Evolutionary conservation across 2,888 invertebrate genomes (phyloP).

Genomic region (Fabriciana adippe): DNA sequence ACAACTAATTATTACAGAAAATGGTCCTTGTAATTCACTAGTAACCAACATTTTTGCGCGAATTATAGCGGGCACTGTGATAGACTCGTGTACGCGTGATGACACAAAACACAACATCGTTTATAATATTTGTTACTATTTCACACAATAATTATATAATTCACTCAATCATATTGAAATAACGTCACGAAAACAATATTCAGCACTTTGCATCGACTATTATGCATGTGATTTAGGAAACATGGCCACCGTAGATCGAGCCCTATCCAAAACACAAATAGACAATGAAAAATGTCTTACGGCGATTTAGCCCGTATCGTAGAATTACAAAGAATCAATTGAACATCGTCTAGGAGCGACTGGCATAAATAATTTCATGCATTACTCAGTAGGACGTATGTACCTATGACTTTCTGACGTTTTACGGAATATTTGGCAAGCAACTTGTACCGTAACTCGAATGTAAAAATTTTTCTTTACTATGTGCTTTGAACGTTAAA

Average conservation of each 20-base stretch:
- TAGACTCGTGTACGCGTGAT: conserved; percentile 55
- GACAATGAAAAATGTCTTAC: conserved; percentile 69
- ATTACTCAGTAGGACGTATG: conserved; percentile 79
- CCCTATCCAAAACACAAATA: conserved; percentile 73
- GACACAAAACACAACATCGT: conserved; percentile 59
- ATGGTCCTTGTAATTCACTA: conserved; percentile 82
- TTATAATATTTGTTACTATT: conserved; percentile 53
- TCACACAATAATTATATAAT: conserved; percentile 71
- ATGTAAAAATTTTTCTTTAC: conserved; percentile 60
- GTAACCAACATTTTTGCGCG: conserved; percentile 76
- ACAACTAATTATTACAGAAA: conserved; percentile 63
- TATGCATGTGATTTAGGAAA: conserved; percentile 79
- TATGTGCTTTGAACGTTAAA: conserved; percentile 62
- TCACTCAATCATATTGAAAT: conserved; percentile 61
- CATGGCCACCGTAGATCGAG: conserved; percentile 77
- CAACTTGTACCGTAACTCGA: conserved; percentile 72
- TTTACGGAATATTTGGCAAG: conserved; percentile 82
- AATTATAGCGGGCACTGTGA: conserved; percentile 64
- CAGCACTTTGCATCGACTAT: conserved; percentile 61
- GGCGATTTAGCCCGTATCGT: conserved; percentile 57
- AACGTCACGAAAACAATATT: conserved; percentile 63
- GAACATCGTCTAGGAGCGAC: conserved; percentile 68
- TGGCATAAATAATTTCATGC: conserved; percentile 78
- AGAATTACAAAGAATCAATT: conserved; percentile 71
- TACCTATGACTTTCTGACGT: conserved; percentile 82